Base-by-base conservation (phyloP, 2,888 invertebrate species). In the Xanthia togata region DNA sequence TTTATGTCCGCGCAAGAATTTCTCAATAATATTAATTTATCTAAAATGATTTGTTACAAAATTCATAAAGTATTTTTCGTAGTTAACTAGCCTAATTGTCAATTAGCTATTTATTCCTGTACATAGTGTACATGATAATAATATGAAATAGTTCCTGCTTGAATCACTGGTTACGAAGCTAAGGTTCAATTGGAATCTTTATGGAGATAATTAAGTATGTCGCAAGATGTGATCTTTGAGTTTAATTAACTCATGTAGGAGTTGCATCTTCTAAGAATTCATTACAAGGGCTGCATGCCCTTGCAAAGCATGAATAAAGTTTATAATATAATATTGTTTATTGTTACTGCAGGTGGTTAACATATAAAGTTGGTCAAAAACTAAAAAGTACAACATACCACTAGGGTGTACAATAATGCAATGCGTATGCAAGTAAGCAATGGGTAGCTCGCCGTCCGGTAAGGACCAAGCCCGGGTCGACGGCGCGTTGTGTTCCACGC, bases 131-230 rank as follows among this genome's bases (percentile, higher is more conserved):
- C 31, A 38, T 55, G 31, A 41, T 59, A 44, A n/a, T 38, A 31
- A 31, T 53, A 44, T 59, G 4, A 53, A 73, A 84, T 79, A 44
- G 35, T 57, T 64, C 35, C 14, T 64, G 20, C 68, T 63, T 84
- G 81, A 80, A 62, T 80, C 82, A 76, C 62, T 67, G 47, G 67
- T 47, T 44, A 14, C 23, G 17, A 69, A 57, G 71, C 26, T 44
- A 60, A 63, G 38, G 72, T 71, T 73, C 75, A 83, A 87, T 87
- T 87, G 71, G 59, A 55, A 4, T 70, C 59, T 67, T 85, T 87
- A 83, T 78, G 35, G 50, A 69, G 60, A 6, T 79, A 81, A 87
- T 85, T 85, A 73, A 20, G 57, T 53, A 41, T 63, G 70, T 83
- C 12, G 69, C 62, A 72, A 70, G 60, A 63, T 84, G 59, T 62